Conservation (phyloP, 2,888 invertebrate genomes). For the Dicyrtoma fusca region DNA sequence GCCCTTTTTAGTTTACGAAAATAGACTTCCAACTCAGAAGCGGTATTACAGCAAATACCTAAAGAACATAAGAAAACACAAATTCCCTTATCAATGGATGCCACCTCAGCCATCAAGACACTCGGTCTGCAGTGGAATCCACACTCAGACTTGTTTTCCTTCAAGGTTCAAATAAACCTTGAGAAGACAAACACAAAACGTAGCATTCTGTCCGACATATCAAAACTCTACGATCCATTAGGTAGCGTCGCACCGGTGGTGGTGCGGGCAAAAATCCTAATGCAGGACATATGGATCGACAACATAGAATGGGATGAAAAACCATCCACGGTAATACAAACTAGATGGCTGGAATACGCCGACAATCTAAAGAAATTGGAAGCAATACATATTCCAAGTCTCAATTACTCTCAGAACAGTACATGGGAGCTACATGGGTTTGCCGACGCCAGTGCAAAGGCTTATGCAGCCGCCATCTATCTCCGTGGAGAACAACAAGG, state of each 20-base stretch:
- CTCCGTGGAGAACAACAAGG: constrained; percentile 18
- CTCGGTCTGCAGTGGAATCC: constrained; percentile 37
- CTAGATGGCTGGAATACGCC: neutral
- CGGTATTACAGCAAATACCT: constrained; percentile 14
- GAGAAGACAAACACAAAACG: neutral
- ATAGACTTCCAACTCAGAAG: constrained; percentile 50
- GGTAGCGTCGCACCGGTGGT: neutral
- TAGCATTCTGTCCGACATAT: neutral
- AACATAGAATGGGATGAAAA: neutral
- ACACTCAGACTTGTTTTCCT: neutral
- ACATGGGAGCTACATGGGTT: constrained; percentile 33
- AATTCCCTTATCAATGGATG: neutral
- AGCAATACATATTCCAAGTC: constrained; percentile 8
- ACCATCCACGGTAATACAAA: neutral
- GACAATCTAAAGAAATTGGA: neutral
- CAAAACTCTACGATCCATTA: neutral
- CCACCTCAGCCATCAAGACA: constrained; percentile 13
- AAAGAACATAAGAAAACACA: constrained; percentile 20
- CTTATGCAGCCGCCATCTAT: constrained; percentile 29
- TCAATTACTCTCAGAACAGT: too few relatives aligned
- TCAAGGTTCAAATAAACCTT: neutral
- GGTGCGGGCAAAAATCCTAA: neutral
- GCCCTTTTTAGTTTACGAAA: constrained; percentile 54
- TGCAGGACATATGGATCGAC: constrained; percentile 13
- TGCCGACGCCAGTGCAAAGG: constrained; percentile 26